Evolutionary conservation across 2,113 vertebrate genomes (phyloP).

Genomic region (Paratilapia polleni): DNA sequence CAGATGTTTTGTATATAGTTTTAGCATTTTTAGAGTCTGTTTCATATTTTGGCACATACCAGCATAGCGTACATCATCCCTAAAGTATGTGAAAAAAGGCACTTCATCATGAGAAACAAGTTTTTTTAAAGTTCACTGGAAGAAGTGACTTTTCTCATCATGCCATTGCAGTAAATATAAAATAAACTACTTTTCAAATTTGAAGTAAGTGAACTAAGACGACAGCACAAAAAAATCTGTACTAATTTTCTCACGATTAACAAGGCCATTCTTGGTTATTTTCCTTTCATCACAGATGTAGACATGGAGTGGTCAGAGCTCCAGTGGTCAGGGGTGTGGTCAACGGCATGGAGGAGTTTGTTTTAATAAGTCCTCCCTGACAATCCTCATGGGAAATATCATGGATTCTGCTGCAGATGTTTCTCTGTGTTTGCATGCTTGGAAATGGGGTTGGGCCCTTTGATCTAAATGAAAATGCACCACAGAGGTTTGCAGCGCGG

Average conservation of each 20-base stretch:
- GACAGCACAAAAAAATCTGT: not conserved
- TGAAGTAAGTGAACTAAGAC: not conserved
- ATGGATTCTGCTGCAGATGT: slow-evolving; percentile 67
- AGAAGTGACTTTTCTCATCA: not conserved
- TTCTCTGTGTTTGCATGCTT: slow-evolving; percentile 66
- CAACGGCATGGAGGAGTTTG: slow-evolving; percentile 50
- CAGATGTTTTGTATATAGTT: slow-evolving; percentile 1
- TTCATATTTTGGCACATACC: slow-evolving; percentile 27
- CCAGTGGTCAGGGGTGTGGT: slow-evolving; percentile 68
- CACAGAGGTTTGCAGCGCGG: slow-evolving; percentile 59
- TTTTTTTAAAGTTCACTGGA: not conserved
- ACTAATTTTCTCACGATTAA: slow-evolving; percentile 44
- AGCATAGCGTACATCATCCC: not conserved
- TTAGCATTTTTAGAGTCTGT: slow-evolving; percentile 8
- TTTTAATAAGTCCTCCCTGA: slow-evolving; percentile 67
- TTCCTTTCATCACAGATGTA: slow-evolving; percentile 56
- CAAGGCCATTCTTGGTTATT: slow-evolving; percentile 9
- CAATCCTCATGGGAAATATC: slow-evolving; percentile 65
- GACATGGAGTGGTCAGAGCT: slow-evolving; percentile 52
- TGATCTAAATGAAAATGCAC: slow-evolving; percentile 72
- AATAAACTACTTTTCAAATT: not conserved
- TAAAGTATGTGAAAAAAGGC: slow-evolving; percentile 6
- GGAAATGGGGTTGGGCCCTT: slow-evolving; percentile 71
- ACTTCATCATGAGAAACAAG: slow-evolving; percentile 25
- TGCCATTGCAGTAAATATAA: slow-evolving; percentile 9